Base-by-base conservation (phyloP, 2,113 vertebrate genomes). In the Scytalopus superciliaris region DNA sequence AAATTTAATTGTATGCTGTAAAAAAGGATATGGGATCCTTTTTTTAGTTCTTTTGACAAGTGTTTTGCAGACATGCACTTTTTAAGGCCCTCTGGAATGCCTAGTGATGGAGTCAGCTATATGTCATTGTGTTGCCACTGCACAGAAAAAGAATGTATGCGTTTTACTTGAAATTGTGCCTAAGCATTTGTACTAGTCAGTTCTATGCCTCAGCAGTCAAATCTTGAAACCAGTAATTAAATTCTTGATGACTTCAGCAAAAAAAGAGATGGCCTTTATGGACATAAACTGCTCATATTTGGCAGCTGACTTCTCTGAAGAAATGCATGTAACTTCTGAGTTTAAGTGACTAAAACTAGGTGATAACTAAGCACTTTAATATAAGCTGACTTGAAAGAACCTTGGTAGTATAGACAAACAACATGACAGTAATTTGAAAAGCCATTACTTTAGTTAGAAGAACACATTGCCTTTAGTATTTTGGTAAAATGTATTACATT, bases 361-460 rank as follows among this genome's bases (percentile, higher is more conserved):
- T 73, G 57, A 92, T 57, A 78, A 73, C 47, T 62, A 47, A 77
- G 95, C 96, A 97, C 94, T 98, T 98, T 92, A 96, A 78, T 87
- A 47, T 50, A 89, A 91, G 96, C 52, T 92, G 70, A 91, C 79
- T 94, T 96, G 91, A 96, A 96, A 87, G 30, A 24, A 75, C 42
- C 62, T 44, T 49, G 31, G 18, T 40, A 37, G 72, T 31, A 37
- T 0, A 15, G 24, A 44, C 19, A 55, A 74, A 77, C 24, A 63
- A 53, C 14, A 40, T 7, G 9, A 59, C 25, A 76, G 12, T 45
- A 50, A 77, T 69, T 67, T 42, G 33, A 88, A 73, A 12, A 68
- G 28, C 22, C 4, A 1, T 67, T 94, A 18, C 4, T 83, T 33
- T 77, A 81, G 10, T 74, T 85, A 90, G 52, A 53, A 72, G 9